A percentile compares a stretch with the other conserved stretches of the same genome.
Conservation (phyloP, 2,797 vertebrate species). For the Xenops minutus region DNA sequence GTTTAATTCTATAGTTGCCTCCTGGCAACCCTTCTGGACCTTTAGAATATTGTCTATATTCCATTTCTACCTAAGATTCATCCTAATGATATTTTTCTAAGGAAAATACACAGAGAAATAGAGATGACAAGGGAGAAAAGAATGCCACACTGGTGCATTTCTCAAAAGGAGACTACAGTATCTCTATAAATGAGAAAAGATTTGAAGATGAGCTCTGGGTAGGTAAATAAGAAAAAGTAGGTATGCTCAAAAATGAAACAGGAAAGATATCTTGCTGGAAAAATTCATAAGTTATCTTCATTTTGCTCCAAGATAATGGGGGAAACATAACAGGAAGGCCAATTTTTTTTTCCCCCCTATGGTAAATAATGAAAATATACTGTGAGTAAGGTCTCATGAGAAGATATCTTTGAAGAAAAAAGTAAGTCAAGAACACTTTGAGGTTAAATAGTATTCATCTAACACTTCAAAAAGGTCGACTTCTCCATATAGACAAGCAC, state of each 20-base stretch:
- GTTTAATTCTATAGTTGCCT: background rate
- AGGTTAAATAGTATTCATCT: background rate
- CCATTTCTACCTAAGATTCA: background rate
- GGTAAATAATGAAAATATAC: background rate
- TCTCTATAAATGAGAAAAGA: background rate
- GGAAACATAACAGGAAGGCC: background rate
- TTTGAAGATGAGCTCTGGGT: background rate
- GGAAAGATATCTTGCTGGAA: background rate
- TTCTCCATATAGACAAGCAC: background rate
- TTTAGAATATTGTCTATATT: background rate
- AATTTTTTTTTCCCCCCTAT: background rate
- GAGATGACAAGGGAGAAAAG: background rate
- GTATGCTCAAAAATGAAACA: background rate
- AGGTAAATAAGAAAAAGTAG: background rate
- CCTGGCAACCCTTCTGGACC: background rate
- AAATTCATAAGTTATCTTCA: background rate
- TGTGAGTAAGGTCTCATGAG: background rate
- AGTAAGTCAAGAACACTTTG: background rate
- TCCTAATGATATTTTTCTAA: background rate
- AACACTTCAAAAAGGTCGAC: background rate
- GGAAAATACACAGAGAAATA: background rate
- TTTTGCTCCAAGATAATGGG: background rate
- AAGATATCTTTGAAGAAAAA: background rate
- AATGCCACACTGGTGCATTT: background rate
- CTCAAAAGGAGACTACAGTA: background rate